Evolutionary conservation across 2,888 invertebrate species (phyloP).

Genomic region (Hetaerina titia): DNA sequence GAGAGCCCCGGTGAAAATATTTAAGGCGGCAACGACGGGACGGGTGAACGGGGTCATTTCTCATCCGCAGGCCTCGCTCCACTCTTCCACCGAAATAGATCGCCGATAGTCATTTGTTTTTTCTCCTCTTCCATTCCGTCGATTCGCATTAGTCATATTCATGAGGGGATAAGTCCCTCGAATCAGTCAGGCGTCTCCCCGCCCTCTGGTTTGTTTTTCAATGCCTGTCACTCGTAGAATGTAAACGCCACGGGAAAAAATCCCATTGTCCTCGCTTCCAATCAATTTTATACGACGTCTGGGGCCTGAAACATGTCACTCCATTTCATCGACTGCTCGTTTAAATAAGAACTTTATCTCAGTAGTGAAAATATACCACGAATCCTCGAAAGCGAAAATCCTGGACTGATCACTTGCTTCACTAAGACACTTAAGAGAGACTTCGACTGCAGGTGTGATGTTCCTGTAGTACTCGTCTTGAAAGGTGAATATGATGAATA

Average conservation of each 20-base stretch:
- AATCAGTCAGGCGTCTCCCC: neutral
- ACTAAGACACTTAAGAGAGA: too few relatives aligned
- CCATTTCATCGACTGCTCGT: neutral
- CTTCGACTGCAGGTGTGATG: too few relatives aligned
- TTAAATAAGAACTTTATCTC: neutral
- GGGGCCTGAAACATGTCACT: neutral
- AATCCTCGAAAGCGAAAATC: too few relatives aligned
- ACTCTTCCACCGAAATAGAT: neutral
- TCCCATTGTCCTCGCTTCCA: conserved; percentile 47
- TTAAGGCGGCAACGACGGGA: neutral
- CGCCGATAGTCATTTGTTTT: neutral
- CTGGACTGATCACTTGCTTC: too few relatives aligned
- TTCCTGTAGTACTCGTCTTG: too few relatives aligned
- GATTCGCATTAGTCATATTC: neutral
- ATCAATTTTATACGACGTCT: conserved; percentile 30
- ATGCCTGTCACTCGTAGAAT: neutral
- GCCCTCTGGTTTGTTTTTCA: neutral
- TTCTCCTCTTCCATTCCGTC: neutral
- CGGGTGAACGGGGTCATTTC: neutral
- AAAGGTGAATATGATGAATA: too few relatives aligned
- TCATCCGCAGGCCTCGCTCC: neutral
- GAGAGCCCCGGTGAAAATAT: neutral
- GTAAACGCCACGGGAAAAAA: neutral
- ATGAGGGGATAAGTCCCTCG: neutral
- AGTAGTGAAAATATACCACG: too few relatives aligned